Evolutionary conservation across 2,797 vertebrate species (phyloP), one percentile per base, ranked within the genome.

Genomic region (Salarias fasciatus): DNA sequence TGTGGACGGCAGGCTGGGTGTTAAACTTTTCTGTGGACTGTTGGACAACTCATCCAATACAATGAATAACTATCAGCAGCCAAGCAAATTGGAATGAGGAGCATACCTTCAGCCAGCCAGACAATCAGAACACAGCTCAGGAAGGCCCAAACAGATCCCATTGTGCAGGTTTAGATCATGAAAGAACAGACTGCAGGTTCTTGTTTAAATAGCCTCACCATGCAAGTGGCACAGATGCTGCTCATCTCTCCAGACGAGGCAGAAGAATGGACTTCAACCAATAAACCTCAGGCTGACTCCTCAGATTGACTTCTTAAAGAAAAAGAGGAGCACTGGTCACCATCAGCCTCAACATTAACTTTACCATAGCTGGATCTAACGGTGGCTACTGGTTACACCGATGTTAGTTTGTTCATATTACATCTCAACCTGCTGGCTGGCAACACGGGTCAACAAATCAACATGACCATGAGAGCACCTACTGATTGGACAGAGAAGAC

Each of bases 81-180:
- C 8, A 42, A 36, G 1, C 0, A 11, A 28, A 5, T 6, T 10
- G 4, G 38, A 24, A 10, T 24, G 11, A 29, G 11, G 6, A n/a
- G 24, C 8, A 45, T 18, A 80, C 84, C 79, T 81, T 35, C 30
- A 7, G 9, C 1, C 0, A 75, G 5, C 41, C 62, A 72, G 33
- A 41, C 11, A 2, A 44, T 3, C 54, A 80, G 40, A 18, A 60
- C 40, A 5, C 41, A 62, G 2, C 44, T 0, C 0, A 47, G 0
- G 24, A 56, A 5, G 1, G 6, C 0, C 29, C 53, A 0, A 10
- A 42, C 0, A 33, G n/a, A 31, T 45, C 5, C 62, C 84, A 86
- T 86, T 13, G 28, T 10, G 6, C 64, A 13, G 29, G 11, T 6
- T n/a, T n/a, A 15, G 5, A 2, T 12, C 1, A 2, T 33, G 8